Percentiles rank a stretch among this genome's conserved stretches.
Conservation (phyloP, 2,113 vertebrate species). For the Aepyceros melampus region DNA sequence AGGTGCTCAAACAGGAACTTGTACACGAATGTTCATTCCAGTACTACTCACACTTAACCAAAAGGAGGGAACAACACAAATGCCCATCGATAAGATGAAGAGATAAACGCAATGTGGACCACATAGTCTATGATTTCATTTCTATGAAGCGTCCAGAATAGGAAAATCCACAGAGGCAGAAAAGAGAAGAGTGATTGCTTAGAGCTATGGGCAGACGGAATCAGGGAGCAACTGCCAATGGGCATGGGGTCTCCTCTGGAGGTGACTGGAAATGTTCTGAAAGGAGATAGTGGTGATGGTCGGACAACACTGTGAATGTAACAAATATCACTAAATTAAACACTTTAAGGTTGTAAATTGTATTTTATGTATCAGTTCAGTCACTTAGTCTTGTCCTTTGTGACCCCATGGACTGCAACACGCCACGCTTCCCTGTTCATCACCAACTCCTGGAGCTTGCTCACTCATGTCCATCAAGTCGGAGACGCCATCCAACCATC, state of each 20-base stretch:
- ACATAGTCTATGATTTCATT: rapidly evolving
- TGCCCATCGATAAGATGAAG: neutral
- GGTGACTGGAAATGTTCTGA: neutral
- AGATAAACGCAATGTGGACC: neutral
- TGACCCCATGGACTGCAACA: neutral
- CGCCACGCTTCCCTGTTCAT: neutral
- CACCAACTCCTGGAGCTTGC: neutral
- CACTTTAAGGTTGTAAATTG: too few species aligned
- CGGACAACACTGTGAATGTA: rapidly evolving
- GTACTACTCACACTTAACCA: neutral
- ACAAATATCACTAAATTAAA: neutral
- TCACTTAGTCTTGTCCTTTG: neutral
- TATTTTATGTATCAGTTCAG: rapidly evolving
- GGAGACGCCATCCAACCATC: neutral
- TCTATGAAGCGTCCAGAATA: neutral
- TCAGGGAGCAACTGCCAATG: rapidly evolving
- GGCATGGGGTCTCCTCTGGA: neutral
- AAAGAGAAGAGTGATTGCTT: neutral
- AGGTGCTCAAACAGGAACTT: neutral
- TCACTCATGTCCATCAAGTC: neutral
- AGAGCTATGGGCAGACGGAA: neutral
- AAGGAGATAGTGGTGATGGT: neutral
- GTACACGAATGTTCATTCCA: rapidly evolving
- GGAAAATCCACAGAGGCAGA: neutral
- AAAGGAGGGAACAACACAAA: neutral